These are phyloP conservation scores for Drosophila pseudoananassae DNA, from an alignment of 1,140 invertebrate species.

Conservation along the genomic window DNA sequence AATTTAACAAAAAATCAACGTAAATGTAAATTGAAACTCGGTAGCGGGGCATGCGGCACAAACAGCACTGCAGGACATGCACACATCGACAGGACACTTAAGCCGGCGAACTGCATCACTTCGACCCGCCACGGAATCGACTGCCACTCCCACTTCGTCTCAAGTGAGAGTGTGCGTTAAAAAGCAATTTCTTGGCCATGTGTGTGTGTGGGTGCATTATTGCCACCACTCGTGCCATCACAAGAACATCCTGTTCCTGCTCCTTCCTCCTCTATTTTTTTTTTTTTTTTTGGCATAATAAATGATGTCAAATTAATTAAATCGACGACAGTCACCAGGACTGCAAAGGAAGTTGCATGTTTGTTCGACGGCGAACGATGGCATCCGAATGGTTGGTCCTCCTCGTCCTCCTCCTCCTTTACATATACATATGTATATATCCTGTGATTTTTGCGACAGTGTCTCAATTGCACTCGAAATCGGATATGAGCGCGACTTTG, in stretches of 20 bases:
- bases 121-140: not conserved
- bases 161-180: conserved; percentile 61
- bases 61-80: not conserved
- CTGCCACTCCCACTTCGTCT: not conserved
- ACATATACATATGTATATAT: not conserved
- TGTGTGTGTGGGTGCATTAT: conserved; percentile 25
- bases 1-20: conserved; percentile 80
- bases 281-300: conserved; percentile 67
- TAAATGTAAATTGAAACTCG: conserved; percentile 77
- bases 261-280: not conserved
- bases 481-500: conserved; percentile 47
- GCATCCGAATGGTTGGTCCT: not conserved
- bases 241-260: conserved; percentile 6
- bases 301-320: conserved; percentile 81
- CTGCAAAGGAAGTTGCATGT: conserved; percentile 51
- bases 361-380: conserved; percentile 24
- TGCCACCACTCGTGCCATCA: conserved; percentile 10
- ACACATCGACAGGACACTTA: conserved; percentile 27
- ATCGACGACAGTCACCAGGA: conserved; percentile 50
- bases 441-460: conserved; percentile 15
- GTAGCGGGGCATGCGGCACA: conserved; percentile 27
- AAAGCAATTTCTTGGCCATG: conserved; percentile 68
- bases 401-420: no score
- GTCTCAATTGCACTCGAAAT: conserved; percentile 52
- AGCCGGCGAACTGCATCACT: conserved; percentile 40